Base-by-base conservation (phyloP, 1,140 invertebrate genomes). In the Hetaerina americana region DNA sequence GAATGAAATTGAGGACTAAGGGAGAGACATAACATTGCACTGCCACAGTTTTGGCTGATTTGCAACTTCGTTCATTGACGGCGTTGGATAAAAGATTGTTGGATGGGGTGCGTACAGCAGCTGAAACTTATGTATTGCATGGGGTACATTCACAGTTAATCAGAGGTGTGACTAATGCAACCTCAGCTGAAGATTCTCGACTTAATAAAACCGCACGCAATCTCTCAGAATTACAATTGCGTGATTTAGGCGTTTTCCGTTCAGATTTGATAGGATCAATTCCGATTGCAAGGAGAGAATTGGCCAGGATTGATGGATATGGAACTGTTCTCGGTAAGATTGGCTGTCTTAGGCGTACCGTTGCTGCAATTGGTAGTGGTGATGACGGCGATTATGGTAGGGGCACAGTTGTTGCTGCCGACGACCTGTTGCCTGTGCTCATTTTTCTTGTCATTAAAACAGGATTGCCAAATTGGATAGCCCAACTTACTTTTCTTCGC, bases 171-270 rank as follows among this genome's bases (percentile, higher is more conserved):
- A 88, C 88, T 26, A 84, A 87, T 0, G 84, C 83, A 77, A 86
- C 88, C 66, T 83, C 87, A 1, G 81, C 84, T 74, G 85, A 88
- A 76, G 92, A 94, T 81, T 85, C 90, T 1, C 81, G 81, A 74
- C 81, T 95, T 1, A 95, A 94, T 80, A 93, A 93, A 84, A 88
- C 87, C 26, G 88, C 91, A 5, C 85, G 90, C 76, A 94, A 93
- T 79, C 81, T 92, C 67, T 79, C 83, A 70, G 88, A 91, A 74
- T 82, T 93, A 18, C 87, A 90, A 76, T 80, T 90, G 0, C 79
- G 83, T 76, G 89, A 94, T 81, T 81, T 94, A 66, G 87, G 89
- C 29, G 87, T 94, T 22, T 12, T n/a, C 2, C 81, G 86, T 66
- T 76, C 80, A 26, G 84, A 89, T 73, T 84, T 92, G 72, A 84